These are phyloP conservation scores for Drosophila neotestacea DNA, from an alignment of 2,888 invertebrate species.

Conservation along the genomic window DNA sequence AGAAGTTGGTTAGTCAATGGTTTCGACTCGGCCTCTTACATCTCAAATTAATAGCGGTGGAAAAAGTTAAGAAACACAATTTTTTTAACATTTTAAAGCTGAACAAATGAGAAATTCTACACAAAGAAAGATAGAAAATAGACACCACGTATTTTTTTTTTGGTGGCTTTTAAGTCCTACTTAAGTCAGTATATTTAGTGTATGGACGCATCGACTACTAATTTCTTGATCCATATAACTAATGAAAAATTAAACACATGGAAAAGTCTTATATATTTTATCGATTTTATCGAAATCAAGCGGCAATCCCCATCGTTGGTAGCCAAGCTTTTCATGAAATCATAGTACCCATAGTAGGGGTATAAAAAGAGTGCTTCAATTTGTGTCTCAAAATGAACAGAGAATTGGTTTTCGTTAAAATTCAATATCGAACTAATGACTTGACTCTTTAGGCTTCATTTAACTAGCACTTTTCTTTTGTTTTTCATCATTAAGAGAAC, in stretches of 20 bases:
- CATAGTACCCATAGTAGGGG: not conserved
- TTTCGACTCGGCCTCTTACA: constrained; percentile 1
- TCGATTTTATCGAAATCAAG: no score
- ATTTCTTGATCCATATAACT: not conserved
- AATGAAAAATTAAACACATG: no score
- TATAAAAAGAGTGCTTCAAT: constrained; percentile 19
- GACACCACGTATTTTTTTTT: no score
- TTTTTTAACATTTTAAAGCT: not conserved
- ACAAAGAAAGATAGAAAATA: no score
- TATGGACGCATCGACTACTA: not conserved
- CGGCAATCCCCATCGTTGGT: no score
- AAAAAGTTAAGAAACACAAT: constrained; percentile 2
- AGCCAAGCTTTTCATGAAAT: not conserved
- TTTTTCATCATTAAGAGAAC: not conserved
- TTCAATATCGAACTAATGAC: constrained; percentile 48
- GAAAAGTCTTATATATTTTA: no score
- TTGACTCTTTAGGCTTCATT: constrained; percentile 38
- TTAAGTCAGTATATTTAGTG: no score
- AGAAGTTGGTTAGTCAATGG: constrained; percentile 38
- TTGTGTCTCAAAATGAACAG: constrained; percentile 14
- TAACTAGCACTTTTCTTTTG: constrained; percentile 16
- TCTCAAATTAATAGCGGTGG: not conserved
- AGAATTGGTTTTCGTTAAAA: constrained; percentile 42
- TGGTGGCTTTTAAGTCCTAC: no score
- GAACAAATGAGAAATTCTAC: no score